Evolutionary conservation across 2,113 vertebrate genomes (phyloP), one percentile per base, ranked within the genome.

Genomic region (Etheostoma cragini): DNA sequence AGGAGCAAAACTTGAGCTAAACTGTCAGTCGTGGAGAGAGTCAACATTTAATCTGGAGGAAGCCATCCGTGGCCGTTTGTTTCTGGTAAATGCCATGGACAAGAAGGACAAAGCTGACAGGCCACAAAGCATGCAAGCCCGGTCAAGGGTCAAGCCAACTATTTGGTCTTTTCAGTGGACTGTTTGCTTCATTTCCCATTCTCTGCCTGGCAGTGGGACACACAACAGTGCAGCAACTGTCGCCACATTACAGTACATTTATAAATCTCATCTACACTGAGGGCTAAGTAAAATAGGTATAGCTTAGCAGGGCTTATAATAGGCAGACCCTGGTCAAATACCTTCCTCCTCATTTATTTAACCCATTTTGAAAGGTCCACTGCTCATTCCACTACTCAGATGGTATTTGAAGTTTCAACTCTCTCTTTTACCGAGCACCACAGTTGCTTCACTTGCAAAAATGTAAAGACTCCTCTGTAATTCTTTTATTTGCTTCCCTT

Each of bases 41-140:
- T 91, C 91, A 92, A 94, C 91, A 93, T 93, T 93, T 90, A 91
- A 93, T 93, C 88, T 85, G 2, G 82, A 76, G 90, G 85, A 89
- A 88, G 88, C 75, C 88, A 88, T 77, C 86, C 80, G 56, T 81
- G 83, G 78, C 74, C 3, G 71, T 86, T 90, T 87, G 80, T 89
- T 90, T 84, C 80, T 19, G 45, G 90, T 85, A 85, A 93, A 93
- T 83, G 81, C 85, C 88, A 53, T 6, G 24, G 79, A 86, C 81
- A 46, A 73, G 85, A 26, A 82, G 83, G 86, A 87, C 86, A 85
- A 80, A 89, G 79, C 76, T 19, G 76, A 60, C 54, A 10, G 83
- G 73, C 72, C 75, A 57, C 77, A 69, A 71, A 83, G 85, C 62
- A 66, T 84, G 83, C 64, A 54, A 63, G 26, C 8, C 7, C 11